Base-by-base conservation (phyloP, 1,140 invertebrate genomes). In the Drosophila sp. region DNA sequence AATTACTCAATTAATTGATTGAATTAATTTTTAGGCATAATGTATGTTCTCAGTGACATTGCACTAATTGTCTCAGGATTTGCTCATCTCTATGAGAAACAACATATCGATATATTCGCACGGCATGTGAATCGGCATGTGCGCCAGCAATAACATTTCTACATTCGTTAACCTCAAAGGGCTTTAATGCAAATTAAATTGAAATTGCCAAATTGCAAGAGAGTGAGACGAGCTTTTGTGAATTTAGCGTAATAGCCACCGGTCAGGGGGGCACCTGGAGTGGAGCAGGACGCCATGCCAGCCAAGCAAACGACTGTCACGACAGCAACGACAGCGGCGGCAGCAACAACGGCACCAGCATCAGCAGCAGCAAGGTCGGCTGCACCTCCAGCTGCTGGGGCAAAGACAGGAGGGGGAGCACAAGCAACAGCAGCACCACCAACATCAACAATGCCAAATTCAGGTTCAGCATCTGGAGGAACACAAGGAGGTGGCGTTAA, bases 241-340 rank as follows among this genome's bases (percentile, higher is more conserved):
- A 27, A 38, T 7, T 50, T 10, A 10, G 44, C 44, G 25, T 50
- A 50, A 27, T 50, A 50, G 44, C 44, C 44, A 50, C 44, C 44
- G 25, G 64, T 32, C 47, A 40, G 66, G 33, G 60, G 58, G 54
- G 66, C 38, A 68, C 70, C 76, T 76, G 73, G 23, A 3, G 44
- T 50, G 44, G 44, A 27, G 44, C 23, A 27, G 73, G 35, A 76
- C 65, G 73, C 66, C 30, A 87, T 86, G 79, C 83, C 83, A 72
- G 79, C 83, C 10, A 86, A 86, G 63, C 47, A 69, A 72, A 60
- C 70, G 69, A 76, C 75, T 44, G 74, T 62, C 74, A 76, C 62
- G 11, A 57, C 56, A 40, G 64, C 72, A 75, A 10, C 74, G 23
- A 25, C 70, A 40, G 38, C 76, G 35, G 11, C 29, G 30, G 4